Base-by-base conservation (phyloP, 2,888 invertebrate genomes). In the Leistus spinibarbis region DNA sequence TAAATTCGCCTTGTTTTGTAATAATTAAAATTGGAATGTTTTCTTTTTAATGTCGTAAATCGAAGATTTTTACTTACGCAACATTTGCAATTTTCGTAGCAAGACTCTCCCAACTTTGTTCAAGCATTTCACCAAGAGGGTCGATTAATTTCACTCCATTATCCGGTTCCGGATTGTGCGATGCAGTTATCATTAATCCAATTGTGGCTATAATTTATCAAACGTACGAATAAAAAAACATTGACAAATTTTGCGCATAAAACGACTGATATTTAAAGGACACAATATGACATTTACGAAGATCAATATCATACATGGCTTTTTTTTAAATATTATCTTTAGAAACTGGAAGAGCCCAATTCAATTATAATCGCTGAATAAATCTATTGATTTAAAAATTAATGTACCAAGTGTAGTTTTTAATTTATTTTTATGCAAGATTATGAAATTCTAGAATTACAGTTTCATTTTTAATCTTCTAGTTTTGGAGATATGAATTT, bases 171-270 rank as follows among this genome's bases (percentile, higher is more conserved):
- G 98, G 93, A 86, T 99, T 99, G 85, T 99, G 99, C 0, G 99
- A 99, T 0, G 99, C 99, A 0, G 99, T 99, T 80, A 99, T 96
- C 99, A 99, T 99, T n/a, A 98, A 91, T 60, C 99, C 99, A 82
- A 98, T 93, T 53, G 92, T 90, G 81, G 92, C 92, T 87, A 86
- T 27, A 62, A 71, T 63, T 63, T 17, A 40, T n/a, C 27, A 54
- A 56, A 24, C 56, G n/a, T 54, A 20, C n/a, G 54, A 76, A 20
- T 64, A 13, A 27, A 54, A 64, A 17, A 53, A 40, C 64, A 19
- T 73, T 17, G 64, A 7, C 19, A 60, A 60, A 60, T 60, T 10
- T 4, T 10, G 20, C 13, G 16, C 17, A 60, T 19, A 60, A 13
- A 5, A 20, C 60, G 24, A 3, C 13, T 64, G 64, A 64, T n/a